Evolutionary conservation across 2,113 vertebrate genomes (phyloP).

Genomic region (Arenaria interpres): DNA sequence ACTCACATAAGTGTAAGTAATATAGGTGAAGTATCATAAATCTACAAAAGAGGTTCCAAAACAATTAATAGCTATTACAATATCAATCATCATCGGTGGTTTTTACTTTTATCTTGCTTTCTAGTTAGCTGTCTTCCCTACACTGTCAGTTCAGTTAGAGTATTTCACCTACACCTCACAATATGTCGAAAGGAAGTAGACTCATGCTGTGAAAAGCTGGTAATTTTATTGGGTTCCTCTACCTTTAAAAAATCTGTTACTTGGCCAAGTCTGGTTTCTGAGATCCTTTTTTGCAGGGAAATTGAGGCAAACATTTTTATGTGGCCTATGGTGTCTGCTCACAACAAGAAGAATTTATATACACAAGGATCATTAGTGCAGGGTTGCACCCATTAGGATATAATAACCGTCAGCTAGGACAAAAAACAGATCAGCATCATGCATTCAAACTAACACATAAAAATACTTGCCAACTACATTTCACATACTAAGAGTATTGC

Average conservation of each 20-base stretch:
- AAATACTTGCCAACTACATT: conserved; percentile 73
- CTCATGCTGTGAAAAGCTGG: conserved; percentile 88
- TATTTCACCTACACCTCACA: conserved; percentile 90
- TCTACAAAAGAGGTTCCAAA: conserved; percentile 71
- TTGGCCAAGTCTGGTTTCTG: conserved; percentile 84
- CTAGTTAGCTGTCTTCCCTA: conserved; percentile 81
- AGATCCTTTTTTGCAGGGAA: conserved; percentile 84
- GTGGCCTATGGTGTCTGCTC: conserved; percentile 89
- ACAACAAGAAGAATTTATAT: conserved; percentile 91
- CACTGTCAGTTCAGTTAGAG: conserved; percentile 87
- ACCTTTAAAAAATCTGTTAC: conserved; percentile 86
- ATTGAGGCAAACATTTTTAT: conserved; percentile 91
- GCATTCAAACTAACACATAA: conserved; percentile 87
- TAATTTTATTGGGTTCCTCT: conserved; percentile 88
- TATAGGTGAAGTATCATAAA: conserved; percentile 61
- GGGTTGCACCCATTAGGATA: conserved; percentile 94
- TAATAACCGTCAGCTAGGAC: conserved; percentile 92
- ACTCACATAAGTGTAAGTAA: conserved; percentile 38
- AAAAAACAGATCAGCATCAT: conserved; percentile 91
- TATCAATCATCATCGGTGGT: conserved; percentile 73
- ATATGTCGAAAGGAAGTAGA: conserved; percentile 86
- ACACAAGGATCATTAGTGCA: conserved; percentile 92
- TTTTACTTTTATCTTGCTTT: conserved; percentile 80
- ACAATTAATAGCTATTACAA: conserved; percentile 63
- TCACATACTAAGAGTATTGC: conserved; percentile 49